Evolutionary conservation across 1,140 invertebrate genomes (phyloP), one percentile per base, ranked within the genome.

Genomic region (Temnothorax curvispinosus): DNA sequence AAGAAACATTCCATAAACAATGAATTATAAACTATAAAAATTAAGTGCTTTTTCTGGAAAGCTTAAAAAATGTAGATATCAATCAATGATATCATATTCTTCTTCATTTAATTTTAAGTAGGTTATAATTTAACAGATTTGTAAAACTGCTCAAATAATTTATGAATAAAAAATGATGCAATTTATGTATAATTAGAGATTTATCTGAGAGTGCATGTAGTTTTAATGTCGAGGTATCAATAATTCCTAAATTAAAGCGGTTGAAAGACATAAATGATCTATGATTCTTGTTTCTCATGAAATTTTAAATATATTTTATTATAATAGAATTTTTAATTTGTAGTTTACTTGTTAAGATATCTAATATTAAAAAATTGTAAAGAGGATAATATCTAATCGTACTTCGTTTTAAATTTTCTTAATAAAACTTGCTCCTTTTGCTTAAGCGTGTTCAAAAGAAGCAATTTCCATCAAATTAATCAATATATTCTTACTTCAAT

Each of bases 21-120:
- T 7, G 11, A 77, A 47, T 52, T 32, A 35, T 77, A n/a, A 38
- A 76, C 13, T 41, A 76, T 13, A n/a, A 62, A 77, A 64, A 64
- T 47, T 8, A 64, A 60, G 9, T n/a, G 8, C 13, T 21, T 2
- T 75, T 56, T 56, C 7, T 74, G 9, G 8, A 18, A 27, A 69
- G 5, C 27, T 27, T 47, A 27, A 47, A n/a, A 76, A 18, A 21
- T 35, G 11, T 52, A 54, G n/a, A 21, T 52, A 71, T 38, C 0
- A 21, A 21, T 64, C 15, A 38, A 64, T 38, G 15, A 64, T 52
- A 56, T 8, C 6, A 7, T 21, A 18, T 47, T 47, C 3, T 47
- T 47, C 3, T 13, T 47, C 11, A 47, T 47, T 47, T 47, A 47
- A 47, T 47, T 47, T 9, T 0, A 56, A n/a, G n/a, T 21, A n/a